Percentiles rank a stretch among this genome's conserved stretches.
phyloP scores from a whole-genome alignment of 2,888 invertebrate genomes.

The Ethmia dodecea region DNA sequence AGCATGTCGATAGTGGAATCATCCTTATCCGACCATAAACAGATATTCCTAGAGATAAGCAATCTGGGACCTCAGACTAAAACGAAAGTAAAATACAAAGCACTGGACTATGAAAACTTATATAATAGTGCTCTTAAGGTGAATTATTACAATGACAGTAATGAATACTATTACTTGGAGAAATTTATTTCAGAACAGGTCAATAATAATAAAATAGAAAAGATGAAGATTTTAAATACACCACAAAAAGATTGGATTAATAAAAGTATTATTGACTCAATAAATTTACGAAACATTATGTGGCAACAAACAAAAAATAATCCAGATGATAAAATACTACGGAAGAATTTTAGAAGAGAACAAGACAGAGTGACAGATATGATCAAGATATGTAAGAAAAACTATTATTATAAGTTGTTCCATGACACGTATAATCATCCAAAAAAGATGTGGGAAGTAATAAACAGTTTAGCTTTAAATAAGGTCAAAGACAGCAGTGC shows the following conservation, averaged over 20 bases:
- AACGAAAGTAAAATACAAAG: not conserved
- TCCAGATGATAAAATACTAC: constrained; percentile 9
- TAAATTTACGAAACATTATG: constrained; percentile 19
- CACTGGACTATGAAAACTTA: constrained; percentile 4
- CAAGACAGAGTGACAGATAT: constrained; percentile 6
- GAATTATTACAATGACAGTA: not conserved
- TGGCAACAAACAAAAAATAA: constrained; percentile 15
- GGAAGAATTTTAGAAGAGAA: constrained; percentile 8
- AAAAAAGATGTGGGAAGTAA: constrained; percentile 22
- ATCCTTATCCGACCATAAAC: constrained; percentile 10
- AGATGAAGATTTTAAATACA: constrained; percentile 16
- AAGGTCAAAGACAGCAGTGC: constrained; percentile 12
- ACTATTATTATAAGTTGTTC: constrained; percentile 16
- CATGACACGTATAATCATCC: constrained; percentile 12
- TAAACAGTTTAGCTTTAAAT: constrained; percentile 17
- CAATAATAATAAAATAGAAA: constrained; percentile 8
- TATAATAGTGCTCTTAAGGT: not conserved
- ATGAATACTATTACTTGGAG: not conserved
- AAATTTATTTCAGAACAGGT: constrained; percentile 3
- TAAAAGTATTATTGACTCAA: constrained; percentile 15
- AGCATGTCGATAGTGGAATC: constrained; percentile 9
- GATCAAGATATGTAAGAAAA: constrained; percentile 10
- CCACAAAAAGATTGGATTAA: constrained; percentile 23
- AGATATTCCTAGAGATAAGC: constrained; percentile 6
- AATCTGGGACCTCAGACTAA: not conserved